phyloP scores from a whole-genome alignment of 2,797 vertebrate genomes.

The Borostomias antarcticus region DNA sequence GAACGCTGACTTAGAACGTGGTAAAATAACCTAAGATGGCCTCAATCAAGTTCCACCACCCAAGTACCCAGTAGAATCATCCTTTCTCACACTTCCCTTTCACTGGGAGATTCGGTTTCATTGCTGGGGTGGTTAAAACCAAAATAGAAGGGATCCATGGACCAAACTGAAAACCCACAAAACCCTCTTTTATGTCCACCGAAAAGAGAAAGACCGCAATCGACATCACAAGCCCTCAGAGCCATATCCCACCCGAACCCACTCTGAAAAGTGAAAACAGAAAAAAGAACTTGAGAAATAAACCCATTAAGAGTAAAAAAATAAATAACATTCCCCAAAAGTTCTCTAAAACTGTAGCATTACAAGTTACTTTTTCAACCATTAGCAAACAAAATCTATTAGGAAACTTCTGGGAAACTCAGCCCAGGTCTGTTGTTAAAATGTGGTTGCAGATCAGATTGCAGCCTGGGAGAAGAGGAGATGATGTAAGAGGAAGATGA shows the following conservation, averaged over 20 bases:
- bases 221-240: constrained; percentile 46
- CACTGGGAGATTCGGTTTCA: constrained; percentile 52
- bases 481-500: constrained; percentile 34
- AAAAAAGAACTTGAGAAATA: neutral
- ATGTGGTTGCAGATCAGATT: constrained; percentile 15
- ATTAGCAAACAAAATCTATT: too few relatives aligned
- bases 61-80: constrained; percentile 23
- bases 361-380: too few relatives aligned
- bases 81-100: constrained; percentile 27
- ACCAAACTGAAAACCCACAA: constrained; percentile 38
- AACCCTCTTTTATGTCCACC: constrained; percentile 55
- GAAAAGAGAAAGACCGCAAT: constrained; percentile 58
- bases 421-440: too few relatives aligned
- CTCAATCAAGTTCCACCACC: constrained; percentile 35
- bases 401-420: too few relatives aligned
- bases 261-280: neutral
- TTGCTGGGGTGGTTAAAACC: constrained; percentile 52
- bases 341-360: too few relatives aligned
- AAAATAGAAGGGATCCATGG: constrained; percentile 50
- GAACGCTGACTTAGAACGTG: constrained; percentile 39
- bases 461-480: constrained; percentile 12
- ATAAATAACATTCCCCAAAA: too few relatives aligned
- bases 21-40: constrained; percentile 44
- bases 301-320: too few relatives aligned
- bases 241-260: constrained; percentile 50